Percentiles rank a stretch among this genome's conserved stretches.
These are phyloP conservation scores for Stenolophus ochropezus DNA, from an alignment of 2,888 invertebrate species.

Conservation along the genomic window DNA sequence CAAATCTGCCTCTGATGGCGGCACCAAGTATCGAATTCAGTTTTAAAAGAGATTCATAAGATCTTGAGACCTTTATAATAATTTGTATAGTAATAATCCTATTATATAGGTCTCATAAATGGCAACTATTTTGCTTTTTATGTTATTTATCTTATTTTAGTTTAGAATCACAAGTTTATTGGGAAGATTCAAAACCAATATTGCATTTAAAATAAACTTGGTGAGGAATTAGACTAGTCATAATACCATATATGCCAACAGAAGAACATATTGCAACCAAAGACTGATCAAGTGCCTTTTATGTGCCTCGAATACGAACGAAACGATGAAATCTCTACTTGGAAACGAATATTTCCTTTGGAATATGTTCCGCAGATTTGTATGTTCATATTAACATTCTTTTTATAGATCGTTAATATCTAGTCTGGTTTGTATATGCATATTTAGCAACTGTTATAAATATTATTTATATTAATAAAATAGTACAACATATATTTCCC, in stretches of 20 bases:
- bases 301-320: slow-evolving; percentile 49
- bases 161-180: slow-evolving; percentile 37
- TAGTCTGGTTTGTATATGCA: slow-evolving; percentile 58
- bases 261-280: slow-evolving; percentile 26
- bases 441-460: slow-evolving; percentile 49
- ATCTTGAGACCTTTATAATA: background rate
- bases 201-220: slow-evolving; percentile 51
- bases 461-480: slow-evolving; percentile 58
- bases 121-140: slow-evolving; percentile 26
- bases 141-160: slow-evolving; percentile 46
- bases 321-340: slow-evolving; percentile 1
- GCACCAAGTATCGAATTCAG: slow-evolving; percentile 84
- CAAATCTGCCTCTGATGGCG: slow-evolving; percentile 72
- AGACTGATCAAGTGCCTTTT: slow-evolving; percentile 55
- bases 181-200: background rate
- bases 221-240: slow-evolving; percentile 46
- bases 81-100: slow-evolving; percentile 1
- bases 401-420: slow-evolving; percentile 52
- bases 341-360: background rate
- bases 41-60: slow-evolving; percentile 75
- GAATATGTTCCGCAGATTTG: slow-evolving; percentile 19
- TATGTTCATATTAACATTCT: slow-evolving; percentile 54
- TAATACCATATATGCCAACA: slow-evolving; percentile 41
- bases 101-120: background rate
- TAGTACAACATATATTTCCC: slow-evolving; percentile 1